These are phyloP conservation scores for Emydoidea blandingii DNA, from an alignment of 2,797 vertebrate species.

Conservation along the genomic window DNA sequence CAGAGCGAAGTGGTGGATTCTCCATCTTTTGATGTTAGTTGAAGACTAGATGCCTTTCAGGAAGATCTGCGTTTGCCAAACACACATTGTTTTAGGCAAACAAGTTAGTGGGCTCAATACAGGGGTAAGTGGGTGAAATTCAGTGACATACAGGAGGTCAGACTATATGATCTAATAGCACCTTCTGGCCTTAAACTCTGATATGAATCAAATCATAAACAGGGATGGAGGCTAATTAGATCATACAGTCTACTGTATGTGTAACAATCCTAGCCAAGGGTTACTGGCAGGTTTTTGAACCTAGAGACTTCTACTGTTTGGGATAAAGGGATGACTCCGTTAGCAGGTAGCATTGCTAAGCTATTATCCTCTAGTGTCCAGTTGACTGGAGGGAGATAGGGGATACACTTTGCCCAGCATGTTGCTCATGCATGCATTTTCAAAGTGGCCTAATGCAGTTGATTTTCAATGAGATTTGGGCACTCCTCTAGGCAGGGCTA, in stretches of 20 bases:
- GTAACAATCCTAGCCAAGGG: background rate
- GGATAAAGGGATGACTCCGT: background rate
- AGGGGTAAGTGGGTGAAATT: background rate
- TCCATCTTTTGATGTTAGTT: background rate
- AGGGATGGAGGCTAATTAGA: background rate
- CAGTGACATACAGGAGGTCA: no score
- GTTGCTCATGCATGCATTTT: background rate
- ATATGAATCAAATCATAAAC: background rate
- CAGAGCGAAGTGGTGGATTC: background rate
- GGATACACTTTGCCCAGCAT: background rate
- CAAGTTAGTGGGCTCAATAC: background rate
- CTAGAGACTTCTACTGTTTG: background rate
- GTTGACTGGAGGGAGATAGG: background rate
- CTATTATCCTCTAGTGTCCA: background rate
- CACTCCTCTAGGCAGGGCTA: background rate
- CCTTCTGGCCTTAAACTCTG: background rate
- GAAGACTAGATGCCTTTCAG: background rate
- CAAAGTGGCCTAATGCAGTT: background rate
- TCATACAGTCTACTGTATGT: background rate
- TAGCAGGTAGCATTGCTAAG: background rate
- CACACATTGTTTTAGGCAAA: background rate
- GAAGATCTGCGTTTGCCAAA: background rate
- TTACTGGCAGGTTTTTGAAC: background rate
- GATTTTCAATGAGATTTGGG: background rate
- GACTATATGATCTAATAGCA: background rate